Evolutionary conservation across 2,113 vertebrate genomes (phyloP).

Genomic region (Herpetotheres cachinnans): DNA sequence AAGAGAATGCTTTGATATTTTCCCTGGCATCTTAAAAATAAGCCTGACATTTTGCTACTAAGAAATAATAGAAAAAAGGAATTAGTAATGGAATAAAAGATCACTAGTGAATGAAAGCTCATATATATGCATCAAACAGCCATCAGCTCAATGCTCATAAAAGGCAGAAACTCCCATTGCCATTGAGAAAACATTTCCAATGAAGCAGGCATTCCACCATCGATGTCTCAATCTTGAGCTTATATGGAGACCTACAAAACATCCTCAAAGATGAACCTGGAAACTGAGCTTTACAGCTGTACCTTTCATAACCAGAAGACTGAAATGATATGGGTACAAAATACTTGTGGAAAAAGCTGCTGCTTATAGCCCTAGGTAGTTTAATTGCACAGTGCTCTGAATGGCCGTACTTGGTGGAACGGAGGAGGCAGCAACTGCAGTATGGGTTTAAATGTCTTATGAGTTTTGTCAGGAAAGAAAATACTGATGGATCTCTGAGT

Average conservation of each 20-base stretch:
- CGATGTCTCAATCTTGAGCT: not conserved
- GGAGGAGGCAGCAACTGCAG: not conserved
- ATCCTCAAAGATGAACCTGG: not conserved
- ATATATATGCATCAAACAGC: not conserved
- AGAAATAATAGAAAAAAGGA: not conserved
- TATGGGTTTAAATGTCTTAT: not conserved
- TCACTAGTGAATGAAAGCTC: not conserved
- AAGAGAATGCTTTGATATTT: conserved; percentile 35
- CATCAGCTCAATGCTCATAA: not conserved
- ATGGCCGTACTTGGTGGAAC: not conserved
- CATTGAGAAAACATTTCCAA: not conserved
- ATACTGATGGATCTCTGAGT: not conserved
- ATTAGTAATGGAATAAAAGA: conserved; percentile 30
- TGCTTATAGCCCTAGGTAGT: not conserved
- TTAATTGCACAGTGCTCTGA: not conserved
- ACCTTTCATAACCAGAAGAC: not conserved
- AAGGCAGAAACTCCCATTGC: not conserved
- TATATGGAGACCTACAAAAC: not conserved
- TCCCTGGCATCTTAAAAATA: conserved; percentile 27
- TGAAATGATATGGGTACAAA: not conserved
- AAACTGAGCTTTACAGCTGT: not conserved
- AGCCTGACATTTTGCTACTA: not conserved
- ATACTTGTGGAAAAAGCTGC: not conserved
- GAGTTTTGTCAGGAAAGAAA: not conserved
- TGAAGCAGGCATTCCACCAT: not conserved